phyloP scores from a whole-genome alignment of 2,797 vertebrate genomes.

The Gobionotothen gibberifrons region DNA sequence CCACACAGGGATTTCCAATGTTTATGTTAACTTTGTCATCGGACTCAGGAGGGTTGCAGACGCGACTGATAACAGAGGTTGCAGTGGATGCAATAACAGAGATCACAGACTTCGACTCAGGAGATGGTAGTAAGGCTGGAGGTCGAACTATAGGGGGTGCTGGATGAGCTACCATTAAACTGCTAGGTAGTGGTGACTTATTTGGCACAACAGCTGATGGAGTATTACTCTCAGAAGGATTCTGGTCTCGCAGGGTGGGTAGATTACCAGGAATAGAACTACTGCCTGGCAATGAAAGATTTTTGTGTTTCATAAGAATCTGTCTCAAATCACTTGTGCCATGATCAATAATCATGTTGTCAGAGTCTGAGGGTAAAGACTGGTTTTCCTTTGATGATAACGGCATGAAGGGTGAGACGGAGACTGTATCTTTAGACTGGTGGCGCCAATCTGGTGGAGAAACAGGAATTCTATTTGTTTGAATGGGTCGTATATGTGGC shows the following conservation, averaged over 20 bases:
- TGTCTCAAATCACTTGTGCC: slow-evolving; percentile 93
- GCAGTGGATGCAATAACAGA: slow-evolving; percentile 94
- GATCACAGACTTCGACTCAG: slow-evolving; percentile 89
- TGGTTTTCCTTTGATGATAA: slow-evolving; percentile 77
- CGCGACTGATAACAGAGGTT: slow-evolving; percentile 96
- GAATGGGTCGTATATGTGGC: slow-evolving; percentile 82
- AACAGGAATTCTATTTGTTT: slow-evolving; percentile 70
- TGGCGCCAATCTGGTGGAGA: slow-evolving; percentile 89
- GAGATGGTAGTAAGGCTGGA: slow-evolving; percentile 75
- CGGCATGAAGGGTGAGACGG: slow-evolving; percentile 81
- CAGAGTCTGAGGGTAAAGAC: slow-evolving; percentile 85
- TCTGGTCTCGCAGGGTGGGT: slow-evolving; percentile 85
- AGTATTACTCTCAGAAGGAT: slow-evolving; percentile 76
- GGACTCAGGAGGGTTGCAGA: slow-evolving; percentile 91
- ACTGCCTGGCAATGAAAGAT: slow-evolving; percentile 79
- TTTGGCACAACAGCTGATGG: slow-evolving; percentile 65
- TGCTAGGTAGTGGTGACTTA: slow-evolving; percentile 83
- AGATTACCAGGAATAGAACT: slow-evolving; percentile 79
- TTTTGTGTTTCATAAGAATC: slow-evolving; percentile 96
- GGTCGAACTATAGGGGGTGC: slow-evolving; percentile 76
- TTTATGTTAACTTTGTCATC: slow-evolving; percentile 90
- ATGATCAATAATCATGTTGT: slow-evolving; percentile 87
- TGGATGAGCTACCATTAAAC: slow-evolving; percentile 79
- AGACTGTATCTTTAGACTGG: slow-evolving; percentile 87
- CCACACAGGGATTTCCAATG: slow-evolving; percentile 83